Evolutionary conservation across 2,888 invertebrate genomes (phyloP).

Genomic region (Holacanthella duospinosa): DNA sequence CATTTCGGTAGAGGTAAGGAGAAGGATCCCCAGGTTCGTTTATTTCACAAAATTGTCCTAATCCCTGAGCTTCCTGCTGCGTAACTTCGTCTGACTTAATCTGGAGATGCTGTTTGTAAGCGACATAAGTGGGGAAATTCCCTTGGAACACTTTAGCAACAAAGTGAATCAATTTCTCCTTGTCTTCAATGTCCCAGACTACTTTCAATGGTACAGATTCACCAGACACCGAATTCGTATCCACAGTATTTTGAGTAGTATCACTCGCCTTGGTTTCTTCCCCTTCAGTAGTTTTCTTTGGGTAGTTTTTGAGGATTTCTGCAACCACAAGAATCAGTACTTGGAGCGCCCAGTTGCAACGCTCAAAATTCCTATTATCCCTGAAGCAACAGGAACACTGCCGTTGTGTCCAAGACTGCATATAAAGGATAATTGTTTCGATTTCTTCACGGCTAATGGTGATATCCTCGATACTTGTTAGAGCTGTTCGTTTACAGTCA

Average conservation of each 20-base stretch:
- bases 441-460: slow-evolving; percentile 53
- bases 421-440: slow-evolving; percentile 69
- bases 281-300: slow-evolving; percentile 11
- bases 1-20: slow-evolving; percentile 76
- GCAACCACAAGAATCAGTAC: slow-evolving; percentile 73
- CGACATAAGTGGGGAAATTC: slow-evolving; percentile 66
- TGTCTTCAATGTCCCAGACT: slow-evolving; percentile 66
- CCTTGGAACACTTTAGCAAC: slow-evolving; percentile 77
- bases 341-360: slow-evolving; percentile 78
- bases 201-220: too few species aligned
- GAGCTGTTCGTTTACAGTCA: slow-evolving; percentile 29
- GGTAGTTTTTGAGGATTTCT: slow-evolving; percentile 61
- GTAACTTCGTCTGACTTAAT: slow-evolving; percentile 70
- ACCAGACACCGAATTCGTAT: too few species aligned
- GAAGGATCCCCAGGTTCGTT: slow-evolving; percentile 91
- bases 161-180: slow-evolving; percentile 76
- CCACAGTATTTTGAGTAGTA: slow-evolving; percentile 18
- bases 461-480: slow-evolving; percentile 39
- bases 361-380: slow-evolving; percentile 82
- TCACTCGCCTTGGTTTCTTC: slow-evolving; percentile 9
- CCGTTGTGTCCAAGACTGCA: slow-evolving; percentile 80
- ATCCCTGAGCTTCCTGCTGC: slow-evolving; percentile 67
- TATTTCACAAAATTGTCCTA: slow-evolving; percentile 75
- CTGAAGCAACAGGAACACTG: slow-evolving; percentile 93
- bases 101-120: slow-evolving; percentile 72